Base-by-base conservation (phyloP, 1,140 invertebrate genomes). In the Temnothorax curvispinosus region DNA sequence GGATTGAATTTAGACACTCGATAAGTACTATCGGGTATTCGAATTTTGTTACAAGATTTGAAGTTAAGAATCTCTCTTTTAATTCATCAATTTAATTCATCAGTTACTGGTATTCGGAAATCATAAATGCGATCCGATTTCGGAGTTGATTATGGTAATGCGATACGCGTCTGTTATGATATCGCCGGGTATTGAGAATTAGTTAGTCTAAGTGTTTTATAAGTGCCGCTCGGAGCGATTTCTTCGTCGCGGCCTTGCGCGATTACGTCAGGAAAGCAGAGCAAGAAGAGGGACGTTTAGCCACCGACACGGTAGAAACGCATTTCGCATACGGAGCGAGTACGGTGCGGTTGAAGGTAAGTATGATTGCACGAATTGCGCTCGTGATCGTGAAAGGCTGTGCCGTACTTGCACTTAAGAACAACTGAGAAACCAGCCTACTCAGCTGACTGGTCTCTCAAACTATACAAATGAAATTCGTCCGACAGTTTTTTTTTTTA, bases 241-340 rank as follows among this genome's bases (percentile, higher is more conserved):
- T 82, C 88, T 50, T 89, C 76, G 50, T 35, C 60, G 44, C 91
- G 92, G 89, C 92, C 92, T 92, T 93, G 91, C 89, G 84, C 88
- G 80, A 87, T 92, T 92, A 92, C 92, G 88, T 91, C 92, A 91
- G 82, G 71, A 90, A 92, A 92, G 84, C 89, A 88, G 88, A 92
- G 81, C 89, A 88, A 75, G 76, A 84, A 78, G 81, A 86, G 89
- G 75, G 69, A 87, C 81, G 71, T 82, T 89, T 87, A 87, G 32
- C 50, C 32, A 27, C 27, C 64, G 67, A 72, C 69, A 78, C n/a
- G 38, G 50, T 56, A 50, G 69, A 89, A 89, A 89, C 62, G 76
- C 88, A 82, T 69, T 60, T 64, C 56, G 78, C 62, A 47, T 65
- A 56, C 44, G 44, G 44, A 50, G 76, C 44, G 27, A 35, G 76